Percentiles rank a stretch among this genome's conserved stretches.
phyloP scores from a whole-genome alignment of 2,888 invertebrate species.

The Cepaea hortensis region DNA sequence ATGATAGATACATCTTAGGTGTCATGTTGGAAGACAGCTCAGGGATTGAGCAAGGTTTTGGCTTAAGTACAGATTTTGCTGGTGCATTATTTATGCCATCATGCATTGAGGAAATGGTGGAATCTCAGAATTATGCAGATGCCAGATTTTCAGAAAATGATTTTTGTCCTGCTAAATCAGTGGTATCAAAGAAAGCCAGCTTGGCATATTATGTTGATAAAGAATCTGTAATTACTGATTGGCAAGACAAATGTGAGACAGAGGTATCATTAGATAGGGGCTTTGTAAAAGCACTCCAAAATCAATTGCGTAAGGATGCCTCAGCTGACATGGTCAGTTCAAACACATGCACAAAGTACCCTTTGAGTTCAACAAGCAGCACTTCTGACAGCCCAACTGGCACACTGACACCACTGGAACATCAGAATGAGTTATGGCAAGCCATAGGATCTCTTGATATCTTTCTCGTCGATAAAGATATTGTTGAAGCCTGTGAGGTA shows the following conservation, averaged over 20 bases:
- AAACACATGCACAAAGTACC: conserved; percentile 67
- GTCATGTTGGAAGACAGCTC: no score
- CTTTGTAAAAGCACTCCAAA: no score
- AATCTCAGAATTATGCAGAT: no score
- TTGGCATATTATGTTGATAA: no score
- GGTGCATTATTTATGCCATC: no score
- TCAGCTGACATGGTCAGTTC: conserved; percentile 54
- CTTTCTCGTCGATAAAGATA: conserved; percentile 95
- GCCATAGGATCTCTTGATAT: conserved; percentile 93
- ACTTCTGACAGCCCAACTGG: conserved; percentile 60
- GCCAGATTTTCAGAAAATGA: no score
- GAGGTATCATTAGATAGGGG: conserved; percentile 57
- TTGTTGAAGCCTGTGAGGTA: conserved; percentile 91
- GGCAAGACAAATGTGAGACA: conserved; percentile 41
- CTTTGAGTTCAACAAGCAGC: conserved; percentile 47
- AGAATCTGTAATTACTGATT: not conserved
- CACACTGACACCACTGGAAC: conserved; percentile 65
- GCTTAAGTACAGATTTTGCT: no score
- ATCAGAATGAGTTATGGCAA: conserved; percentile 87
- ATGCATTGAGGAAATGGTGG: no score
- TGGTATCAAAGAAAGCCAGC: no score
- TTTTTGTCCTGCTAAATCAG: no score
- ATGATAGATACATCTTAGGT: no score
- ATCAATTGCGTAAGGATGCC: not conserved
- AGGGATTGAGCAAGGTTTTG: no score